Evolutionary conservation across 2,797 vertebrate genomes (phyloP), one percentile per base, ranked within the genome.

Genomic region (Pangasius macronema): DNA sequence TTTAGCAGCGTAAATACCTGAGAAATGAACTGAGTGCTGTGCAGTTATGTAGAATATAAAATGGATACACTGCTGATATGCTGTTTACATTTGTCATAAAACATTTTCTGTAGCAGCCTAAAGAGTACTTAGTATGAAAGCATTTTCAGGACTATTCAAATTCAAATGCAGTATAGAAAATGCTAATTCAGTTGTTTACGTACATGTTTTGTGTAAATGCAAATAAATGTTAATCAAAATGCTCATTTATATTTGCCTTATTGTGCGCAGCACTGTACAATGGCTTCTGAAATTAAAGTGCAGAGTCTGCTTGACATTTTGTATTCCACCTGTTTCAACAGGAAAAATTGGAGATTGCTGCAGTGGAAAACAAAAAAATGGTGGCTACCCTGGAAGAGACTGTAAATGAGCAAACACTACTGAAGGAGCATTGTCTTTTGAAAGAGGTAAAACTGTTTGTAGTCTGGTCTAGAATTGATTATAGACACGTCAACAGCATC

Each of bases 361-460:
- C 92, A 87, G 88, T 88, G 82, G 93, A 95, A 92, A 96, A 95
- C 70, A 89, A 93, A 79, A 73, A 91, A 46, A 90, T 96, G 82
- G 94, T 96, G 89, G 91, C 92, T 73, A 89, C 92, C 86, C 86
- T 92, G 90, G 94, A 95, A 93, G 93, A 94, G 87, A 90, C 95
- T 91, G 92, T 94, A 93, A 93, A 92, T 85, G 94, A 92, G 88
- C 92, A 95, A 89, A 90, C 93, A 68, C 89, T 96, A 81, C 89
- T 93, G 33, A 94, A 93, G 85, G 91, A 93, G 63, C 89, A 90
- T 88, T 89, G 92, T 42, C 86, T 91, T 85, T 87, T 91, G 67
- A 95, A 91, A 92, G 95, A 96, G 95, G 96, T 97, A 90, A 76
- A 10, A 68, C 7, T 73, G 51, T 84, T 79, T 53, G 20, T 76